A percentile compares a stretch with the other conserved stretches of the same genome.
Evolutionary conservation across 2,888 invertebrate genomes (phyloP).

Genomic region (Pyrrhia umbra): DNA sequence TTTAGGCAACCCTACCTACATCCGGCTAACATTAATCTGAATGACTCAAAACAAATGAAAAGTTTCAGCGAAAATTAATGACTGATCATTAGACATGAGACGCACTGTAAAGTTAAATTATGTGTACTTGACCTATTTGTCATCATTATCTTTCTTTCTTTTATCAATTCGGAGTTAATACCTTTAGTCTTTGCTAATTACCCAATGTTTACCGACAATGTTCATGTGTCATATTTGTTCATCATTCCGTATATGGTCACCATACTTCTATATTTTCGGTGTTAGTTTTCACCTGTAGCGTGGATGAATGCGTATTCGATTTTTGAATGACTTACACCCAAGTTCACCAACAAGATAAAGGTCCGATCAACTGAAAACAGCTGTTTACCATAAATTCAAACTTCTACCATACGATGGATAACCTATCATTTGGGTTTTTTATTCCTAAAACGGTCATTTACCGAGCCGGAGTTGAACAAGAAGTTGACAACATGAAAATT

Average conservation of each 20-base stretch:
- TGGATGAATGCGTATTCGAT: not conserved
- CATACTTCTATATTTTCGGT: not conserved
- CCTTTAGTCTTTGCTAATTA: slow-evolving; percentile 21
- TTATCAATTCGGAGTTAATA: slow-evolving; percentile 40
- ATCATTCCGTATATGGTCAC: slow-evolving; percentile 2
- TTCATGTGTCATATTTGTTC: slow-evolving; percentile 15
- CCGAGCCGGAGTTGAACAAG: too few relatives aligned
- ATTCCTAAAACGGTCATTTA: too few relatives aligned
- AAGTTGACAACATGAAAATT: too few relatives aligned
- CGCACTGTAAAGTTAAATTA: not conserved
- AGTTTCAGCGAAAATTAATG: not conserved
- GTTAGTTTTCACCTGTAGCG: not conserved
- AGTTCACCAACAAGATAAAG: too few relatives aligned
- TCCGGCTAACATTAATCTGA: not conserved
- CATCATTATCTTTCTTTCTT: slow-evolving; percentile 17
- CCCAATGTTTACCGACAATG: slow-evolving; percentile 15
- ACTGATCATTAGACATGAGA: not conserved
- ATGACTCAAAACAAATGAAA: slow-evolving; percentile 24
- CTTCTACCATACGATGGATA: too few relatives aligned
- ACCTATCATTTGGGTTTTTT: too few relatives aligned
- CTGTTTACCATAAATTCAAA: too few relatives aligned
- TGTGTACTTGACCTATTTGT: slow-evolving; percentile 49
- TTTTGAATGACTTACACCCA: not conserved
- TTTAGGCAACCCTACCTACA: not conserved
- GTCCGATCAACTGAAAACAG: too few relatives aligned